Percentiles rank a stretch among this genome's conserved stretches.
Conservation (phyloP, 2,797 vertebrate species). For the Adelosebastes latens region DNA sequence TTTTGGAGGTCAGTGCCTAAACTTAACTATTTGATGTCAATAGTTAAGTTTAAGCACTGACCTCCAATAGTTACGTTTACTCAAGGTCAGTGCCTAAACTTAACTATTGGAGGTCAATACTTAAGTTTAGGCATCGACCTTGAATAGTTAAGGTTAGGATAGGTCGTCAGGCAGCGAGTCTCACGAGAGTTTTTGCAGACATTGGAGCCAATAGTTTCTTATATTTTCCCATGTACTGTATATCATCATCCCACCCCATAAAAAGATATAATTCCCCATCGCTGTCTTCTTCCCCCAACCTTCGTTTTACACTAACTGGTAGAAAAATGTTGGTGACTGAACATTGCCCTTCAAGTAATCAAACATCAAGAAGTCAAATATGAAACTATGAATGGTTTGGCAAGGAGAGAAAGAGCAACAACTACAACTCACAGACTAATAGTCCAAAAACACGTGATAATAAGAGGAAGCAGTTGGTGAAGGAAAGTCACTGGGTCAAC, state of each 20-base stretch:
- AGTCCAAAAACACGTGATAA: conserved; percentile 51
- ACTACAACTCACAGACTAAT: conserved; percentile 55
- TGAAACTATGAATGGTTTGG: conserved; percentile 51
- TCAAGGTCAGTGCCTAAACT: no score
- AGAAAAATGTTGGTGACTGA: conserved; percentile 66
- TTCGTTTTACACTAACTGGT: conserved; percentile 55
- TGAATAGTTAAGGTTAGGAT: no score
- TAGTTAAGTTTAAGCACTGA: no score
- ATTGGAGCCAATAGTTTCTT: no score
- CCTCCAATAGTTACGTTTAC: no score
- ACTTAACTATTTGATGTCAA: no score
- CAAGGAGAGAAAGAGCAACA: conserved; percentile 41
- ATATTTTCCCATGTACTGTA: conserved; percentile 11
- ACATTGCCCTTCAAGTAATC: conserved; percentile 78
- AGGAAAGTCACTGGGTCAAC: conserved; percentile 68
- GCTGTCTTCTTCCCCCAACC: conserved; percentile 15
- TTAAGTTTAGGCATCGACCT: no score
- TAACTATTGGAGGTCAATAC: no score
- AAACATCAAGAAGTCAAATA: conserved; percentile 64
- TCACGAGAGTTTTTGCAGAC: no score
- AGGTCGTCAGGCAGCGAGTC: no score
- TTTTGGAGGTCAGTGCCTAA: no score
- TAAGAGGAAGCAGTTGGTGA: conserved; percentile 46
- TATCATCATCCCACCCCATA: conserved; percentile 14
- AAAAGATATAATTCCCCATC: conserved; percentile 9